These are phyloP conservation scores for human (Homo sapiens) DNA, from an alignment of 2,113 vertebrate species.

Conservation along the genomic window DNA sequence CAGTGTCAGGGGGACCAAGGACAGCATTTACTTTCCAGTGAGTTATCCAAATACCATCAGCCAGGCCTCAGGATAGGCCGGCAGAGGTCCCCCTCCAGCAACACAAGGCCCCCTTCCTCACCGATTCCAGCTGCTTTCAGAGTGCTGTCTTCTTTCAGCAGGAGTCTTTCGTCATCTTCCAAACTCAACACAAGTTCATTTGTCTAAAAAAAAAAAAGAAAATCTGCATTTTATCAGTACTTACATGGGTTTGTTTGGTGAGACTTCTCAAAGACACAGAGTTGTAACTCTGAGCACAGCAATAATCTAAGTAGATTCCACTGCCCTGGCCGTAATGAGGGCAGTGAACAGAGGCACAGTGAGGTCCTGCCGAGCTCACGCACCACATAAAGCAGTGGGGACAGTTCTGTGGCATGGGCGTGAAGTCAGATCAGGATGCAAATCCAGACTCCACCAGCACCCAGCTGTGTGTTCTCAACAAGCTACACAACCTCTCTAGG, in stretches of 20 bases:
- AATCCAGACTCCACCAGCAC: background rate
- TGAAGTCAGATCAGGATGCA: background rate
- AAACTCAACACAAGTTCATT: conserved; percentile 95
- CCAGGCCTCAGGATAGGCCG: conserved; percentile 49
- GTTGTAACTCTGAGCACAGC: background rate
- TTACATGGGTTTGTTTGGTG: background rate
- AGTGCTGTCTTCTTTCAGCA: conserved; percentile 86
- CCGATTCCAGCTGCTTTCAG: conserved; percentile 91
- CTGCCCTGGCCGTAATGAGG: background rate
- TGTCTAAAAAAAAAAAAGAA: conserved; percentile 85
- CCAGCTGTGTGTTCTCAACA: background rate
- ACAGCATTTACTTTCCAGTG: conserved; percentile 77
- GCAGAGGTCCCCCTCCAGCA: conserved; percentile 55
- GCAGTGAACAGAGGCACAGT: background rate
- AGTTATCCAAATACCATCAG: conserved; percentile 76
- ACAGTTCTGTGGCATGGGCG: too few species aligned
- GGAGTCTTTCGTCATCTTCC: conserved; percentile 91
- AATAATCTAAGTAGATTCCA: background rate
- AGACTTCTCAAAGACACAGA: background rate
- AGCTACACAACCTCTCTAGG: background rate
- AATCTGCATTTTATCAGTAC: background rate
- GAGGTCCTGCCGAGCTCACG: background rate
- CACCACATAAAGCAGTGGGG: background rate
- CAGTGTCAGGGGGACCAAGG: conserved; percentile 64
- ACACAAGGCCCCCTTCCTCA: conserved; percentile 77